Base-by-base conservation (phyloP, 2,113 vertebrate species). In the Mungos mungo region DNA sequence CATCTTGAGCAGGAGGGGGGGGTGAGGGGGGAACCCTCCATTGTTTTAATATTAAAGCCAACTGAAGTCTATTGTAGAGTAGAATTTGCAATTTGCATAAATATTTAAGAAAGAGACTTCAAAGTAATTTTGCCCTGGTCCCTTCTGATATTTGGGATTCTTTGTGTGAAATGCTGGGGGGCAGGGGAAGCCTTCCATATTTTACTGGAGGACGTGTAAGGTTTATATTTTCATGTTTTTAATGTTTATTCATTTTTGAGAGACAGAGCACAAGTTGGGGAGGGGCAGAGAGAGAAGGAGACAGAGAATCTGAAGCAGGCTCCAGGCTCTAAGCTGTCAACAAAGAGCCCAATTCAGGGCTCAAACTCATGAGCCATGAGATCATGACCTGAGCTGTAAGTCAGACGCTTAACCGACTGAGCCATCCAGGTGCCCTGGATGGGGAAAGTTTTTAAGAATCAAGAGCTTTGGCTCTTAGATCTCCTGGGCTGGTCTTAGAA, bases 21-120 rank as follows among this genome's bases (percentile, higher is more conserved):
- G 38, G 38, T 3, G 33, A 25, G 27, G 8, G 4, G 13, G 23
- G 54, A 79, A 21, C 7, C 25, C 52, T 54, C 2, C 18, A 31
- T 93, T 79, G 4, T 91, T 95, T 93, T 52, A 86, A 54, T 90
- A 52, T 33, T 83, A 60, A 91, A 95, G n/a, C 1, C 15, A 47
- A 66, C 41, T 5, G 9, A 84, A 21, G 5, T 57, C 11, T 66
- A 25, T 84, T 54, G 1, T 45, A 33, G 57, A 93, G 5, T 72
- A 63, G 18, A 63, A 81, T 50, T 9, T 52, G 1, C 14, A 72
- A 88, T 69, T 74, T 96, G 45, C 41, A 76, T 68, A 79, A 54
- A 29, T 77, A 57, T 29, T 87, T 83, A 88, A 88, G 45, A 47
- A 41, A 76, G 12, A 79, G 9, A 76, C 11, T 84, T 91, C 47